These are phyloP conservation scores for Microhierax caerulescens DNA, from an alignment of 2,797 vertebrate species.

Conservation along the genomic window DNA sequence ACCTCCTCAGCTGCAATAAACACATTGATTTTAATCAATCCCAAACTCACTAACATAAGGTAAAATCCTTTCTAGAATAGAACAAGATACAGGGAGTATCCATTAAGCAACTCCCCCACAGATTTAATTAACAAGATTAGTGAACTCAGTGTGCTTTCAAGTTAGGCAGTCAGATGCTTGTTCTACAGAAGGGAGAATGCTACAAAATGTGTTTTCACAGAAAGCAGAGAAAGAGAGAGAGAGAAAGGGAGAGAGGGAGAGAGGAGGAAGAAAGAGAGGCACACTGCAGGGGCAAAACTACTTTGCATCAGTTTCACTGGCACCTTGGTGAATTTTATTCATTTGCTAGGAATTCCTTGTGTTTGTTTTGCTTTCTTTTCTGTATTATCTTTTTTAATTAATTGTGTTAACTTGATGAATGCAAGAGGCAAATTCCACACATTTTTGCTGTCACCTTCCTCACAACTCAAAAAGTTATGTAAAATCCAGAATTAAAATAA, in stretches of 20 bases:
- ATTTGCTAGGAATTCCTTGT: not conserved
- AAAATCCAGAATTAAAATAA: not conserved
- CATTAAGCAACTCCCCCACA: not conserved
- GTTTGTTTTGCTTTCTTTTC: not conserved
- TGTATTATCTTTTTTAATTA: not conserved
- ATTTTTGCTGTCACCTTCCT: not conserved
- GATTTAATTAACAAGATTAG: not conserved
- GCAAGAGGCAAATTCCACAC: not conserved
- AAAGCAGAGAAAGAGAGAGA: not conserved
- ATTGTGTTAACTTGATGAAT: not conserved
- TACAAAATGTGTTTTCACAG: not conserved
- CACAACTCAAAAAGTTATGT: not conserved
- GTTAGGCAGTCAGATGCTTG: not conserved
- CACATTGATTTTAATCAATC: not conserved
- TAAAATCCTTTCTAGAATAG: not conserved
- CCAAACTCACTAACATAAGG: not conserved
- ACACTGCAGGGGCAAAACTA: not conserved
- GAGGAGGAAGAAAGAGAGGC: not conserved
- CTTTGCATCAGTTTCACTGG: not conserved
- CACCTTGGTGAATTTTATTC: not conserved
- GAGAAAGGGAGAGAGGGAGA: not conserved
- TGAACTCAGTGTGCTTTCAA: not conserved
- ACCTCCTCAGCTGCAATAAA: not conserved
- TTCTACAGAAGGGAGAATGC: not conserved
- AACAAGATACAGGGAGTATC: not conserved